Base-by-base conservation (phyloP, 2,113 vertebrate species). In the Gymnogyps californianus region DNA sequence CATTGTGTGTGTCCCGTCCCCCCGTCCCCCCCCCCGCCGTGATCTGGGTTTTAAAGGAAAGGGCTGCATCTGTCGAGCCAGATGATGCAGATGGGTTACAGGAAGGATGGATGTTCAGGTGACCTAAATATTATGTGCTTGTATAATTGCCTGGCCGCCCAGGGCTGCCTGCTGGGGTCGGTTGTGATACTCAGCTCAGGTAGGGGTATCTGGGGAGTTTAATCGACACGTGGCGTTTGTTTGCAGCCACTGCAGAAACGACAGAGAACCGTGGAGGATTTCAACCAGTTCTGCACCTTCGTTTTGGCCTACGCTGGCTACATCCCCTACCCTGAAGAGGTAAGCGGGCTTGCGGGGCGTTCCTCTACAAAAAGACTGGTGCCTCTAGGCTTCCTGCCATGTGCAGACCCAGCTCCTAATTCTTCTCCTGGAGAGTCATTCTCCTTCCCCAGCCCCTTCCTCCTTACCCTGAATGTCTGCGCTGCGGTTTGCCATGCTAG, bases 211-310 rank as follows among this genome's bases (percentile, higher is more conserved):
- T 3, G 1, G 21, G 72, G 69, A 51, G 25, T 40, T 66, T 72
- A 36, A 83, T 10, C 5, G 4, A 65, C 36, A 14, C 4, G 1
- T 24, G 62, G 67, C 9, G 6, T 83, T 84, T 26, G 64, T 96
- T 96, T 94, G 62, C 80, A 98, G 97, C 97, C 98, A 0, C 77
- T 93, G 62, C 96, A 97, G 90, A 98, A 98, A 94, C 98, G 98
- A 83, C 98, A 98, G 67, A 98, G 99, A 94, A 99, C 99, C 0
- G 99, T 99, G 34, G 99, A 99, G 92, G 99, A 99, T 96, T 99
- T 99, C 97, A 99, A 99, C 98, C 99, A 99, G 97, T 99, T 99
- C 98, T 99, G 99, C 96, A 99, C 99, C 58, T 99, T 99, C 16
- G 99, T 99, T 62, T 91, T 99, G 98, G 99, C 99, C 29, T 99